Percentiles rank a stretch among this genome's conserved stretches.
Evolutionary conservation across 2,113 vertebrate genomes (phyloP).

Genomic region (Falcunculus frontatus): DNA sequence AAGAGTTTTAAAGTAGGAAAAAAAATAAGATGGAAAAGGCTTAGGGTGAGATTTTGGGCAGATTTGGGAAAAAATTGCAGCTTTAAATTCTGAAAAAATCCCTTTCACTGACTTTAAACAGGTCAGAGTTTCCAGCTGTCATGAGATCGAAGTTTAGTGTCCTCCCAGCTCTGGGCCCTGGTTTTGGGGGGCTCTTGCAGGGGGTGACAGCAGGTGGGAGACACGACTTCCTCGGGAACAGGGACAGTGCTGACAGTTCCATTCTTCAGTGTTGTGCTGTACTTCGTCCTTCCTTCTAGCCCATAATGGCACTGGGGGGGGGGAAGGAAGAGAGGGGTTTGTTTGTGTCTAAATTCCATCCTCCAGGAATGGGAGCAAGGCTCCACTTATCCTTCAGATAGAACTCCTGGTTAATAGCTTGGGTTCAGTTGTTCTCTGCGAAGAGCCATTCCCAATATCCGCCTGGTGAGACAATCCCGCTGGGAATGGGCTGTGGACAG

Average conservation of each 20-base stretch:
- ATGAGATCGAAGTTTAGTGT: background rate
- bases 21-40: background rate
- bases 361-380: background rate
- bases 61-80: background rate
- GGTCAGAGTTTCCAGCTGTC: background rate
- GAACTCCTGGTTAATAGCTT: background rate
- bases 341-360: background rate
- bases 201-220: background rate
- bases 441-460: background rate
- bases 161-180: background rate
- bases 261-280: background rate
- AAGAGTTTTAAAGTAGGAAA: background rate
- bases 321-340: background rate
- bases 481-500: background rate
- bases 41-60: background rate
- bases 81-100: background rate
- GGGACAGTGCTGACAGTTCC: background rate
- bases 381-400: background rate
- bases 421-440: background rate
- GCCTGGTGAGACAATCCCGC: fast-evolving
- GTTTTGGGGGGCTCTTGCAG: background rate
- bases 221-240: background rate
- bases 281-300: background rate
- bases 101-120: background rate
- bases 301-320: background rate